These are phyloP conservation scores for Aphis gossypii DNA, from an alignment of 1,140 invertebrate species.

Conservation along the genomic window DNA sequence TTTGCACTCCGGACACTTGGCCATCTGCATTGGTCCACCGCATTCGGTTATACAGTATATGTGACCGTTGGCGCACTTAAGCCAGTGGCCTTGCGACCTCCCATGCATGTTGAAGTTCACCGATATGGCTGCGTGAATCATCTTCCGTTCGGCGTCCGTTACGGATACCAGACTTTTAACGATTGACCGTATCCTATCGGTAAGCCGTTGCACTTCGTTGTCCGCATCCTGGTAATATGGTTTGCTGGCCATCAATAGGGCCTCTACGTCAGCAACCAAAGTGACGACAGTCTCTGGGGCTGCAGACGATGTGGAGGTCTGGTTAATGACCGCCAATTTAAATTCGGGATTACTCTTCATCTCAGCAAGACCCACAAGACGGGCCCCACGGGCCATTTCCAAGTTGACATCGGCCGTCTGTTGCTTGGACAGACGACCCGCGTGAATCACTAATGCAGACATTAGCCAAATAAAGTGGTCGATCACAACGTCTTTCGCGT, in stretches of 20 bases:
- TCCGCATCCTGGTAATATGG: background rate
- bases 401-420: background rate
- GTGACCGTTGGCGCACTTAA: background rate
- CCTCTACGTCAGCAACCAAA: background rate
- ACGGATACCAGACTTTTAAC: background rate
- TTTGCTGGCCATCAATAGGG: background rate
- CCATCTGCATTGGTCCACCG: background rate
- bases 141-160: background rate
- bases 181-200: background rate
- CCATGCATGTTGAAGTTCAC: fast-evolving
- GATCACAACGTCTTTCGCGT: background rate
- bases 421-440: background rate
- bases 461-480: background rate
- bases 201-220: background rate
- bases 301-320: background rate
- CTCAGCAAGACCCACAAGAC: background rate
- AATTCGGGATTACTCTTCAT: background rate
- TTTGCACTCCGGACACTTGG: background rate
- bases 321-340: too few relatives aligned
- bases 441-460: background rate
- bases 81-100: background rate
- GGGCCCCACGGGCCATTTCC: background rate
- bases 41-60: background rate
- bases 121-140: background rate
- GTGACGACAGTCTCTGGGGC: too few relatives aligned